Conservation (phyloP, 2,113 vertebrate genomes). For the Sylvietta virens region DNA sequence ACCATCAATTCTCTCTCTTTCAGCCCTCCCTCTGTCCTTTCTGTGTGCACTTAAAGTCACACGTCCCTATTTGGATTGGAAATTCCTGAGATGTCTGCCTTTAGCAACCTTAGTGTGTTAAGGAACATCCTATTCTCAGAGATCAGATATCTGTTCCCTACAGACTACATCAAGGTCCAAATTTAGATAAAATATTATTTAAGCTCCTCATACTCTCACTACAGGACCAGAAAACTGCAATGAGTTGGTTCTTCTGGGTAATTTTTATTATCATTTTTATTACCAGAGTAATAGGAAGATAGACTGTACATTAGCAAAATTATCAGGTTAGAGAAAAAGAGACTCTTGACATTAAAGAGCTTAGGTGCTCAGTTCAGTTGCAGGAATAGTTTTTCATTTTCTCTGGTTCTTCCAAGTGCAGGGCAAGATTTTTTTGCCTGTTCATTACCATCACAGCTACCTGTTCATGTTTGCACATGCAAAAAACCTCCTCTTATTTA, state of each 20-base stretch:
- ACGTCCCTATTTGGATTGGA: not conserved
- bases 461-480: not conserved
- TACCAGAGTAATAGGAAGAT: not conserved
- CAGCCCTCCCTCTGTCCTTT: not conserved
- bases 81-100: not conserved
- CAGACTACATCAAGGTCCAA: not conserved
- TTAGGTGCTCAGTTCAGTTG: not conserved
- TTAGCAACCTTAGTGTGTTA: not conserved
- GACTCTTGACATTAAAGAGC: not conserved
- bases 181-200: not conserved
- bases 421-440: not conserved
- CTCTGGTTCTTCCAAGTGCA: not conserved
- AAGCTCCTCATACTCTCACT: not conserved
- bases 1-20: not conserved
- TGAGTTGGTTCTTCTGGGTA: not conserved
- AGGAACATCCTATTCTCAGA: not conserved
- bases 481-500: not conserved
- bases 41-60: not conserved
- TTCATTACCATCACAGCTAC: not conserved
- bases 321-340: not conserved
- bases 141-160: not conserved
- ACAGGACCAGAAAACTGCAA: not conserved
- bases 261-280: conserved; percentile 2
- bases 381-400: not conserved
- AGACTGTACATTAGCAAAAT: not conserved